Percentiles rank a stretch among this genome's conserved stretches.
phyloP scores from a whole-genome alignment of 2,797 vertebrate species.

The Tangara arthus region DNA sequence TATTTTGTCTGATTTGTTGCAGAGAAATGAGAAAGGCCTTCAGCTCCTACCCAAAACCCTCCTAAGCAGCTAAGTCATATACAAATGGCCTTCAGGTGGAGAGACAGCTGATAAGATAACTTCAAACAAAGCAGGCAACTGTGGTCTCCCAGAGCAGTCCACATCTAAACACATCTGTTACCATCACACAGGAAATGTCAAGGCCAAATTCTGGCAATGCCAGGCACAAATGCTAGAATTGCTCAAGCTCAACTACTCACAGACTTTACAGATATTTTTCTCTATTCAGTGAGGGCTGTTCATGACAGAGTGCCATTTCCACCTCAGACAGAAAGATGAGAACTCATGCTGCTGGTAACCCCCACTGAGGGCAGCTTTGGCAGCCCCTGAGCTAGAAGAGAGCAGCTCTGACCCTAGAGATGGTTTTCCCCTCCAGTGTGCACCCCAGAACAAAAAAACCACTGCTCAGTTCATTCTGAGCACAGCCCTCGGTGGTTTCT shows the following conservation, averaged over 20 bases:
- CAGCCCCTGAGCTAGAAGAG: not conserved
- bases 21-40: not conserved
- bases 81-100: not conserved
- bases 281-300: not conserved
- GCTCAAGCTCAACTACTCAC: not conserved
- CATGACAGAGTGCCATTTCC: not conserved
- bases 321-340: accelerated
- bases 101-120: not conserved
- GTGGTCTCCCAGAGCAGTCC: not conserved
- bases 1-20: not conserved
- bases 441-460: not conserved
- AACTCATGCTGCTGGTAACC: not conserved
- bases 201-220: not conserved
- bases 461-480: not conserved
- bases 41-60: not conserved
- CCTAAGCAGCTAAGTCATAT: not conserved
- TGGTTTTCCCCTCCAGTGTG: not conserved
- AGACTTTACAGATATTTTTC: not conserved
- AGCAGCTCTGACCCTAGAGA: not conserved
- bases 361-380: not conserved
- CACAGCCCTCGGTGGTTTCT: not conserved
- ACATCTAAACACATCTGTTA: not conserved
- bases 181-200: not conserved
- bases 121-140: not conserved
- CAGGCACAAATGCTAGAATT: not conserved